Conservation (phyloP, 2,888 invertebrate genomes). For the Polia nebulosa region DNA sequence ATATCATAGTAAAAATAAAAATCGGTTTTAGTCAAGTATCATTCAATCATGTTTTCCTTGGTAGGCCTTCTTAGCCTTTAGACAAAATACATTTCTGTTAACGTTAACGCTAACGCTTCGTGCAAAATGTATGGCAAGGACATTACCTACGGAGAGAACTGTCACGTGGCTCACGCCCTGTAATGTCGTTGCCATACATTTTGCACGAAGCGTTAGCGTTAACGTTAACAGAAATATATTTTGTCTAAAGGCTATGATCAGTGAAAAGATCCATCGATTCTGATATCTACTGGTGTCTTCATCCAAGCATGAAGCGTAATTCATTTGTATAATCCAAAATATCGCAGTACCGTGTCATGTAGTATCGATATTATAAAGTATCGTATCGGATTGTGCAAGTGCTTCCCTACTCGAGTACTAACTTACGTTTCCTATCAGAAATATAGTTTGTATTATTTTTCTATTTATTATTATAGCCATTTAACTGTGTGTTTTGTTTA, state of each 20-base stretch:
- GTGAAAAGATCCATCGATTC: no score
- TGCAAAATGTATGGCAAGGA: no score
- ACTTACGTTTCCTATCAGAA: slow-evolving; percentile 34
- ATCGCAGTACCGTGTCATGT: not conserved
- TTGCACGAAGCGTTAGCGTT: no score
- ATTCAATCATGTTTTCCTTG: not conserved
- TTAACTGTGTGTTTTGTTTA: slow-evolving; percentile 30
- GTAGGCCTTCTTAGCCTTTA: not conserved
- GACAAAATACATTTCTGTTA: no score
- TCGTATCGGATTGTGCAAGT: not conserved
- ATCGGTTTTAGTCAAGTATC: no score
- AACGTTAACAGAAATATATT: no score
- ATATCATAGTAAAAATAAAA: no score
- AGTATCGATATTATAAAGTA: not conserved
- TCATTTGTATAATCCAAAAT: not conserved
- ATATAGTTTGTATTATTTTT: slow-evolving; percentile 51
- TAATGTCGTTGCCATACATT: no score
- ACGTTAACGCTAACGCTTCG: no score
- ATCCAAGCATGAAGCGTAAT: not conserved
- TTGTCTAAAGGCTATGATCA: no score
- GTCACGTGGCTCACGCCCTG: no score
- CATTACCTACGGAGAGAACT: no score
- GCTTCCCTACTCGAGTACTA: slow-evolving; percentile 19
- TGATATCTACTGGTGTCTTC: not conserved
- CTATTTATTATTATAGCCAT: slow-evolving; percentile 41